Conservation (phyloP, 2,888 invertebrate species). For the Gisinianus flammeolus region DNA sequence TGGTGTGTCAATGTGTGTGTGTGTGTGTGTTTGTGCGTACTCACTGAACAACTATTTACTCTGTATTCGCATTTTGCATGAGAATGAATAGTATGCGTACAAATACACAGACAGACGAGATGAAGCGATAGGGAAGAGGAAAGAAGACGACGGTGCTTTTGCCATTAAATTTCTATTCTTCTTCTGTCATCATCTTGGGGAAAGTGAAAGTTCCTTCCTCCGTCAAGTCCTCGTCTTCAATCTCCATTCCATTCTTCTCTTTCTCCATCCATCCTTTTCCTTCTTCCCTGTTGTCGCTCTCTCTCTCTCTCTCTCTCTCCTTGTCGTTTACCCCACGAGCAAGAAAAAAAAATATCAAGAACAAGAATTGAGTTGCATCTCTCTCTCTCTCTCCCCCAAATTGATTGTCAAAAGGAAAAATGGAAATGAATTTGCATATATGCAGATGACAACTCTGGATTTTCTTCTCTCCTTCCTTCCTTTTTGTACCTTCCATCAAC, state of each 20-base stretch:
- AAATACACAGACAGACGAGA: no score
- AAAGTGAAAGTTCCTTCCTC: slow-evolving; percentile 2
- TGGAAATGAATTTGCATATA: neutral
- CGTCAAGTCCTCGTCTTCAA: neutral
- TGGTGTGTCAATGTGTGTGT: no score
- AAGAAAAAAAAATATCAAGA: neutral
- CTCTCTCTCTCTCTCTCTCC: neutral
- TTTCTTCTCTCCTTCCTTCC: no score
- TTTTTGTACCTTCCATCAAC: no score
- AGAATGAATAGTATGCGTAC: no score
- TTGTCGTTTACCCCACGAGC: neutral
- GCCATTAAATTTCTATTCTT: neutral
- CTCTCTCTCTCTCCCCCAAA: no score
- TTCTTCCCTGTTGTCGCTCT: neutral
- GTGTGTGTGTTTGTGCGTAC: no score
- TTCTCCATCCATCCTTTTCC: no score
- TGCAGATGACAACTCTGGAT: no score
- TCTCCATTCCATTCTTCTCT: neutral
- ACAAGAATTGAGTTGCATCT: neutral
- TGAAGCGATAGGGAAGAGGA: neutral
- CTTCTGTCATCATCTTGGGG: neutral
- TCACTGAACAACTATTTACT: no score
- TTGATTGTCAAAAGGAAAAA: no score
- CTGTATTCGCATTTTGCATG: no score
- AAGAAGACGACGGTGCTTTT: neutral